Conservation (phyloP, 2,888 invertebrate species). For the Herminia tarsipennalis region DNA sequence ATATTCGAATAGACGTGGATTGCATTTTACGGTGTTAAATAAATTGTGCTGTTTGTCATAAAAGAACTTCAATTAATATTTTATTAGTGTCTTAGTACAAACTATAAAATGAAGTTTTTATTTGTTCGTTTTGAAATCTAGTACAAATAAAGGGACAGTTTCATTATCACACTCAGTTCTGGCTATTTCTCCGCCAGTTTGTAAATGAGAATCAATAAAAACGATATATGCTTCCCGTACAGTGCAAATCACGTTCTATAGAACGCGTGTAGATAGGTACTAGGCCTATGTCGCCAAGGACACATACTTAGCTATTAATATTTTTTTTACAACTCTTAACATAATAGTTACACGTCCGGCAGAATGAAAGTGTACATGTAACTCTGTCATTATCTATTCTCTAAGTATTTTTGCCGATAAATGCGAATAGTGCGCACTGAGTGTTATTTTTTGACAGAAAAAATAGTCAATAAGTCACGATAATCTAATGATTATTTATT, state of each 20-base stretch:
- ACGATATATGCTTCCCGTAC: no score
- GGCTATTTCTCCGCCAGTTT: no score
- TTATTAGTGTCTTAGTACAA: no score
- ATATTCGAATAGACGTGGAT: background rate
- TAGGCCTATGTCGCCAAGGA: constrained; percentile 31
- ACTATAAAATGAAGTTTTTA: no score
- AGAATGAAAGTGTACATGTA: constrained; percentile 19
- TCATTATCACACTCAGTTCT: no score
- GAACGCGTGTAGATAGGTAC: constrained; percentile 10
- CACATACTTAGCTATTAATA: constrained; percentile 28
- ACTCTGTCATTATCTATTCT: constrained; percentile 11
- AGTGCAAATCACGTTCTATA: constrained; percentile 8
- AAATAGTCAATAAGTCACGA: constrained; percentile 26
- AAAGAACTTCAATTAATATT: no score
- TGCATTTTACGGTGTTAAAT: constrained; percentile 1
- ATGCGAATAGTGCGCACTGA: constrained; percentile 20
- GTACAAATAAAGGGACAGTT: no score
- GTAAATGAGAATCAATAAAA: no score
- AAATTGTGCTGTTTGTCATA: no score
- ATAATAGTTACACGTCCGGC: constrained; percentile 34
- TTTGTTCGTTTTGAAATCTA: no score
- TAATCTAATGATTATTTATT: constrained; percentile 12
- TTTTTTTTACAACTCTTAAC: constrained; percentile 40
- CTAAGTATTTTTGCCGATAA: constrained; percentile 8
- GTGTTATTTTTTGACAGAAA: constrained; percentile 34